phyloP scores from a whole-genome alignment of 1,140 invertebrate genomes.

The Drosophila quadrilineata region DNA sequence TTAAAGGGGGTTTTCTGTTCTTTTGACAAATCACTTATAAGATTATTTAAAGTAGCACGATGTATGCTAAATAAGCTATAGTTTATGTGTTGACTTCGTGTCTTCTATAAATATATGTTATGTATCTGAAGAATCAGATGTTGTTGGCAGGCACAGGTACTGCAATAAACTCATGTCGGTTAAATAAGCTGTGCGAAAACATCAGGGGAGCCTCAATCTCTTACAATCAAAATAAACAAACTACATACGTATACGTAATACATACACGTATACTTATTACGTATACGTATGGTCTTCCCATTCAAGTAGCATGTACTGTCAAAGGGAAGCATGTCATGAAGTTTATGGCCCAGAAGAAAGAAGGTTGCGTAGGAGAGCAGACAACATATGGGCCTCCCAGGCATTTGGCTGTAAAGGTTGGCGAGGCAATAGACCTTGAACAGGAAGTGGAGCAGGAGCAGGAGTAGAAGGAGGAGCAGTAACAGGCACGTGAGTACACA shows the following conservation, averaged over 20 bases:
- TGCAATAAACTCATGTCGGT: conserved; percentile 12
- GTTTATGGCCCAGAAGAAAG: neutral
- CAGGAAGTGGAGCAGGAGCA: too few relatives aligned
- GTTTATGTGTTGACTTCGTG: too few relatives aligned
- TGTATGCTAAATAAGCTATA: too few relatives aligned
- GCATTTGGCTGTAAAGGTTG: conserved; percentile 3
- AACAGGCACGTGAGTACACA: neutral
- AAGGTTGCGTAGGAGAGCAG: neutral
- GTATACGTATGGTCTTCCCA: neutral
- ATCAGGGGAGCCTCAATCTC: conserved; percentile 7
- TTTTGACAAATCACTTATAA: too few relatives aligned
- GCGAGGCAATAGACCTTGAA: conserved; percentile 8
- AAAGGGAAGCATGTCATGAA: neutral
- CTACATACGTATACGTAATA: neutral
- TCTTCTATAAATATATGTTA: neutral
- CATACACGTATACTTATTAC: neutral
- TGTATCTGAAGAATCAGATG: conserved; percentile 1
- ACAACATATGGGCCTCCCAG: conserved; percentile 7
- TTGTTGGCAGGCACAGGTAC: neutral
- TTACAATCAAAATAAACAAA: neutral
- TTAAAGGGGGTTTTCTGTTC: too few relatives aligned
- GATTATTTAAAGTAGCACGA: too few relatives aligned
- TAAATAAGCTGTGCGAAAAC: neutral
- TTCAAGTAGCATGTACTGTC: conserved; percentile 1
- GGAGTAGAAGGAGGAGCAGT: neutral